A percentile compares a stretch with the other conserved stretches of the same genome.
Evolutionary conservation across 1,140 invertebrate genomes (phyloP).

Genomic region (Trachymyrmex cornetzi): DNA sequence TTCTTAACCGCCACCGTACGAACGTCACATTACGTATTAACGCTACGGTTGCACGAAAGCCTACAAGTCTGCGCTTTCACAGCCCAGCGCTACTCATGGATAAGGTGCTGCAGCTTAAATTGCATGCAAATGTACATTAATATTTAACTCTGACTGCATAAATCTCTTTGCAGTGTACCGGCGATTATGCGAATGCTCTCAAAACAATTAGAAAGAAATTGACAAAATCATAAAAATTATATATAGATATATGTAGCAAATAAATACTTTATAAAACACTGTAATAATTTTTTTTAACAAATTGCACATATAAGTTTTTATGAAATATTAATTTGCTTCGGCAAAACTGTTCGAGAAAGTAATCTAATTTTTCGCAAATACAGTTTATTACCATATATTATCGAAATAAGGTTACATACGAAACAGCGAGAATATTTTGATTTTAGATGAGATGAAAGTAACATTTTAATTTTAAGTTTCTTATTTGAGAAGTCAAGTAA

Average conservation of each 20-base stretch:
- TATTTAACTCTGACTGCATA: constrained; percentile 7
- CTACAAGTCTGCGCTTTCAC: constrained; percentile 18
- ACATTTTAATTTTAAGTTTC: not conserved
- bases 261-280: too few species aligned
- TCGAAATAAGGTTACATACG: not conserved
- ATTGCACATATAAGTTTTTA: not conserved
- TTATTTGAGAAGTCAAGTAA: not conserved
- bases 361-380: not conserved
- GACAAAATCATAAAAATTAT: not conserved
- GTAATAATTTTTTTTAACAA: too few species aligned
- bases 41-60: constrained; percentile 4
- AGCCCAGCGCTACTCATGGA: not conserved
- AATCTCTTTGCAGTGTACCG: not conserved
- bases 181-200: not conserved
- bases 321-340: not conserved
- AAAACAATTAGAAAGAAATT: not conserved
- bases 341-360: not conserved
- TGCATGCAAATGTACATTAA: constrained; percentile 22
- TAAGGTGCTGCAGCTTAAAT: not conserved
- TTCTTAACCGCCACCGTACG: constrained; percentile 28
- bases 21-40: constrained; percentile 49
- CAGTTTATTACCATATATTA: not conserved
- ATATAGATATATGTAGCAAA: too few species aligned
- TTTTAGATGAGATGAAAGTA: not conserved
- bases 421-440: not conserved